These are phyloP conservation scores for Agrilus biguttatus DNA, from an alignment of 2,888 invertebrate genomes.

Conservation along the genomic window DNA sequence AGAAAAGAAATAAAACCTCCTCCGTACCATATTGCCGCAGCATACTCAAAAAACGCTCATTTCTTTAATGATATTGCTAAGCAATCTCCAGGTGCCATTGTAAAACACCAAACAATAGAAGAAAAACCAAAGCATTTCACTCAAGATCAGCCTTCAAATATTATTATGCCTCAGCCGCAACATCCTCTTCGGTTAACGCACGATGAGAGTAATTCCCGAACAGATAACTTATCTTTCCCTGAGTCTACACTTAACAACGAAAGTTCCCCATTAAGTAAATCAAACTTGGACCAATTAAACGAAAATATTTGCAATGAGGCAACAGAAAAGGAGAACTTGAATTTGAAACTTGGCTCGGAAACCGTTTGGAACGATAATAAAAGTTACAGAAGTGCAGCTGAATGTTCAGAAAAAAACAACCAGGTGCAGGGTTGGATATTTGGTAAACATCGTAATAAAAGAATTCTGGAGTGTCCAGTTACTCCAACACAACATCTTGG, in stretches of 20 bases:
- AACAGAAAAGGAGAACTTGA: constrained; percentile 2
- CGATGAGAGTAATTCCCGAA: background rate
- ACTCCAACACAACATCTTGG: constrained; percentile 3
- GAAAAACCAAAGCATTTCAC: constrained; percentile 17
- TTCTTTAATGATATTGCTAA: constrained; percentile 34
- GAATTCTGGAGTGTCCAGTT: constrained; percentile 12
- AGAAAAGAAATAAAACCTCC: constrained; percentile 40
- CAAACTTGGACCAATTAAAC: constrained; percentile 2
- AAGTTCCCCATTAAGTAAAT: background rate
- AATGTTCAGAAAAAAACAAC: no score
- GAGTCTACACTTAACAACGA: background rate
- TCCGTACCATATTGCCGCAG: constrained; percentile 73
- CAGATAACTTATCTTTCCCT: background rate
- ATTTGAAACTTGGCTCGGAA: background rate
- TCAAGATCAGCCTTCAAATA: constrained; percentile 16
- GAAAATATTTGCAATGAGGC: constrained; percentile 2
- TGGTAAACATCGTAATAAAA: constrained; percentile 9
- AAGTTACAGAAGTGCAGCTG: no score
- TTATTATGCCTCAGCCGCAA: constrained; percentile 15
- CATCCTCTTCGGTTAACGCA: constrained; percentile 1
- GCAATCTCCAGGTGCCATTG: constrained; percentile 9
- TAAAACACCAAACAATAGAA: constrained; percentile 1
- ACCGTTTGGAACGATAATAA: background rate
- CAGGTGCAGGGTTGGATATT: constrained; percentile 4
- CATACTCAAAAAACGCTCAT: constrained; percentile 66